Evolutionary conservation across 2,888 invertebrate species (phyloP).

Genomic region (Polietes domitor): DNA sequence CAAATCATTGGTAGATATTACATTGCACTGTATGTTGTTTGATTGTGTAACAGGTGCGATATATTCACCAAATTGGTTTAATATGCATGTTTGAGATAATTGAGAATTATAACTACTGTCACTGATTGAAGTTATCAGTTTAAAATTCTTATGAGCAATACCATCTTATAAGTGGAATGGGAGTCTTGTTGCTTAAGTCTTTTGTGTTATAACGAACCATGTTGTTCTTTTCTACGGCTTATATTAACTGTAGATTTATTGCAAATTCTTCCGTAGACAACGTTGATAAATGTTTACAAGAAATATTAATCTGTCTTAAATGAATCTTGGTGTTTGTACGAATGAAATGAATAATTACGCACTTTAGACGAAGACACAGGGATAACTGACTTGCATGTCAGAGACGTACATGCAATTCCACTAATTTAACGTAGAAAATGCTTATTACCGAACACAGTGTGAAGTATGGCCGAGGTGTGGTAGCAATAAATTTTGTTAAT

Average conservation of each 20-base stretch:
- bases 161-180: neutral
- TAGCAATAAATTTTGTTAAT: slow-evolving; percentile 3
- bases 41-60: no score
- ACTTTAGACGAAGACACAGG: neutral
- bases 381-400: neutral
- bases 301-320: neutral
- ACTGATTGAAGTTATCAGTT: neutral
- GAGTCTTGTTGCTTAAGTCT: slow-evolving; percentile 21
- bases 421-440: neutral
- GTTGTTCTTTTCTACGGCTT: slow-evolving; percentile 27
- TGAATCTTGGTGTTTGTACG: neutral
- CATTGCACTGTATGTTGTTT: no score
- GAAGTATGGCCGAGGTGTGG: neutral
- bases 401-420: neutral
- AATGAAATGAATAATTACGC: slow-evolving; percentile 26
- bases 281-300: slow-evolving; percentile 23
- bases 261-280: neutral
- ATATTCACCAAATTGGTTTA: no score
- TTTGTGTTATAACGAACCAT: slow-evolving; percentile 9
- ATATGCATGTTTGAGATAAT: neutral
- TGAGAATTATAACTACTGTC: neutral
- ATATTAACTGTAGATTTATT: slow-evolving; percentile 1
- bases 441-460: neutral
- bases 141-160: neutral
- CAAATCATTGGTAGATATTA: no score